phyloP scores from a whole-genome alignment of 2,888 invertebrate species.

The Lordiphosa andalusiaca region DNA sequence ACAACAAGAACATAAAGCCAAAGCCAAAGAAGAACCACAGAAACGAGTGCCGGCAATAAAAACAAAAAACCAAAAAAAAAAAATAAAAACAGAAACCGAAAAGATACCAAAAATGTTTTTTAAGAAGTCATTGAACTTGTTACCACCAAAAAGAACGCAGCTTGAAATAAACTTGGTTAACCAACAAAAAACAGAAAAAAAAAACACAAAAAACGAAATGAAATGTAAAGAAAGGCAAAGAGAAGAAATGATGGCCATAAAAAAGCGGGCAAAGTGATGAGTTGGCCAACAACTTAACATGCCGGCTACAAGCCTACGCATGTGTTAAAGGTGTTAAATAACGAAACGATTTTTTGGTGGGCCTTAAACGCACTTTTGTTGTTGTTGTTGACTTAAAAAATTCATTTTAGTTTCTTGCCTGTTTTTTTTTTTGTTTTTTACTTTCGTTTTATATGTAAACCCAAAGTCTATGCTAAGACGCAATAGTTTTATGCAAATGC shows the following conservation, averaged over 20 bases:
- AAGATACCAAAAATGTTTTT: constrained; percentile 36
- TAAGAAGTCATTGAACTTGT: constrained; percentile 78
- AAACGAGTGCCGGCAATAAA: constrained; percentile 19
- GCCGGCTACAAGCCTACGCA: constrained; percentile 9
- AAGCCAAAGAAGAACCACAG: constrained; percentile 38
- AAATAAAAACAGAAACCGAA: constrained; percentile 46
- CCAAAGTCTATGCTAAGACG: constrained; percentile 44
- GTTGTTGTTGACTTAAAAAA: constrained; percentile 25
- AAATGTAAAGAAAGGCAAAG: constrained; percentile 52
- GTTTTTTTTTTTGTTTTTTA: constrained; percentile 40
- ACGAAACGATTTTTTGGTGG: constrained; percentile 33
- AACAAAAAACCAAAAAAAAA: constrained; percentile 49
- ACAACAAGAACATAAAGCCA: constrained; percentile 59
- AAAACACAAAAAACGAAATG: constrained; percentile 41
- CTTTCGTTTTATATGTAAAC: constrained; percentile 49
- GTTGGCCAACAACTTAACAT: constrained; percentile 35
- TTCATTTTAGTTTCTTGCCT: constrained; percentile 38
- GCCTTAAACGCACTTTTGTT: constrained; percentile 60
- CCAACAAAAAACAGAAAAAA: constrained; percentile 25
- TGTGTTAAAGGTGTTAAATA: constrained; percentile 58
- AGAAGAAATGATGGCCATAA: constrained; percentile 35
- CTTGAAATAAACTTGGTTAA: constrained; percentile 67
- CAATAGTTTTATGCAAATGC: constrained; percentile 56
- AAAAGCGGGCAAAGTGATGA: constrained; percentile 41
- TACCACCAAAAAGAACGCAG: constrained; percentile 49